These are phyloP conservation scores for Notarius quadriscutis DNA, from an alignment of 2,113 vertebrate genomes.

Conservation along the genomic window DNA sequence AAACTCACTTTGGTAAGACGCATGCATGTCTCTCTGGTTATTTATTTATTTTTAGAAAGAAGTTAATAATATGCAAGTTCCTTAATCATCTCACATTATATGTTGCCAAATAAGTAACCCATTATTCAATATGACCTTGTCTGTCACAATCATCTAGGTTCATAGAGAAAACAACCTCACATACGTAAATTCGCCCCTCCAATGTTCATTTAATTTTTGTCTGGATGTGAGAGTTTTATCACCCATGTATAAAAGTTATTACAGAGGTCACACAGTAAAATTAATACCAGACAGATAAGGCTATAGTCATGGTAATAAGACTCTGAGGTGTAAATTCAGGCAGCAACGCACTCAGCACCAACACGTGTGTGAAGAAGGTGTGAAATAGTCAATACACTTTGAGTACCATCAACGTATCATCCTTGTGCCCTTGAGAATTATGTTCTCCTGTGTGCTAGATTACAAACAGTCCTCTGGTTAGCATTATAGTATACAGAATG, in stretches of 20 bases:
- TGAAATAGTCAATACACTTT: background rate
- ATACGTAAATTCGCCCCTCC: background rate
- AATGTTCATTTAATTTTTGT: background rate
- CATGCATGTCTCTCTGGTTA: too few species aligned
- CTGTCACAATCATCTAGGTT: background rate
- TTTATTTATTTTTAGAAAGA: background rate
- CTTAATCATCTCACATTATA: background rate
- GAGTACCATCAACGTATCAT: background rate
- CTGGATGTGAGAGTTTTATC: background rate
- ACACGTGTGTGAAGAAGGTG: background rate
- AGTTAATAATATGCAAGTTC: background rate
- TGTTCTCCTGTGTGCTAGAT: background rate
- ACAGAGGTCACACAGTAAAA: background rate
- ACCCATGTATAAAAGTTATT: background rate
- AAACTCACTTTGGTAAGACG: background rate
- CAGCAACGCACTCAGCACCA: background rate
- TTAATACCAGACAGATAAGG: background rate
- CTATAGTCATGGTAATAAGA: background rate
- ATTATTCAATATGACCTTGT: background rate
- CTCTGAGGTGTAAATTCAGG: slow-evolving; percentile 14
- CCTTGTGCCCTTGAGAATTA: background rate
- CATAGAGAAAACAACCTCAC: background rate
- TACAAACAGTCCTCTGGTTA: background rate
- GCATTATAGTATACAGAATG: background rate
- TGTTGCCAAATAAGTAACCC: background rate